Evolutionary conservation across 2,113 vertebrate genomes (phyloP), one percentile per base, ranked within the genome.

Genomic region (Oxyura jamaicensis): DNA sequence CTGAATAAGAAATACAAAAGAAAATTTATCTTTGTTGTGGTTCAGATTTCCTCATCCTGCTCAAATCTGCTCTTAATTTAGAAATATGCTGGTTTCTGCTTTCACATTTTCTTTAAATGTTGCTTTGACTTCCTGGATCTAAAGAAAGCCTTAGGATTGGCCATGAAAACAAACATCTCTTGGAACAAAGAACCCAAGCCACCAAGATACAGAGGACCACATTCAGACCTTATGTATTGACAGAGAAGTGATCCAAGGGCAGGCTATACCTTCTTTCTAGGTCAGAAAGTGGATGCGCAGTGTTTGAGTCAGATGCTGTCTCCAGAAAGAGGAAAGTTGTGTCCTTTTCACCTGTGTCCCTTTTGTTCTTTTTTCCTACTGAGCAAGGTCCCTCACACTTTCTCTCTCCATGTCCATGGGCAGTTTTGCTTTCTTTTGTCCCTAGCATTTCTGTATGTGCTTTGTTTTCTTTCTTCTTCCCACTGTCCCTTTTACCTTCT

Each of bases 41-140:
- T 94, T 96, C 80, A 1, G 69, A 86, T 91, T 93, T 93, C 93
- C 74, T 77, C 62, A 88, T 92, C 52, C 73, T 95, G 52, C 39
- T 83, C 69, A 90, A 93, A 90, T 94, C 91, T 97, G 97, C 87
- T 92, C 48, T 66, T 91, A 82, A 95, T 95, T 94, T 96, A 95
- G 62, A 93, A 93, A 83, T 82, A 92, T 21, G 35, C 65, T 42
- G 59, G 80, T 60, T 93, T 91, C 88, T 95, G 76, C 85, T 96
- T 86, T 92, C 90, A 90, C 19, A 52, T 96, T 96, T 95, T 93
- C 86, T 60, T 79, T 91, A 80, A 78, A 67, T 18, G 48, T 72
- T 93, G 23, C 83, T 90, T 66, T 80, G 76, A 72, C 46, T 82
- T 87, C 76, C 75, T 72, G 65, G 31, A 67, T 92, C 42, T 86